These are phyloP conservation scores for Phymorhynchus buccinoides DNA, from an alignment of 1,140 invertebrate species.

Conservation along the genomic window DNA sequence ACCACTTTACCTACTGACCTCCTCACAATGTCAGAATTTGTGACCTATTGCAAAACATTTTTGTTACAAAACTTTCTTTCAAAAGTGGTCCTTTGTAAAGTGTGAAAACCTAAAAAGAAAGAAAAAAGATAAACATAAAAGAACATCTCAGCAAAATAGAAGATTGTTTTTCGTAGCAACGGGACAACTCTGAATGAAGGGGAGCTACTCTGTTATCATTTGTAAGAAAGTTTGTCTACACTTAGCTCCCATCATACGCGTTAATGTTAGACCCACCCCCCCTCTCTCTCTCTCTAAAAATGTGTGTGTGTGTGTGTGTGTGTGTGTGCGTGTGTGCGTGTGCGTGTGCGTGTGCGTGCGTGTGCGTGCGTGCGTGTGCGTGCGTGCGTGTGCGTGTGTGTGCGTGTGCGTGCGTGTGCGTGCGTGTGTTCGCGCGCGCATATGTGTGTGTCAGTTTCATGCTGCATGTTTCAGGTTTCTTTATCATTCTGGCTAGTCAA, in stretches of 20 bases:
- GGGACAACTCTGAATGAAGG: not conserved
- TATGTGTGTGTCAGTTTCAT: no score
- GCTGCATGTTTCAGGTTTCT: no score
- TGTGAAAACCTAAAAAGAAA: not conserved
- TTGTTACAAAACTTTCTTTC: not conserved
- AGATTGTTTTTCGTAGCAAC: constrained; percentile 15
- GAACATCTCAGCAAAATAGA: not conserved
- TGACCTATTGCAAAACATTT: not conserved
- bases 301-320: no score
- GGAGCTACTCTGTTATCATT: not conserved
- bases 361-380: not conserved
- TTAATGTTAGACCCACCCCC: no score
- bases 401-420: not conserved
- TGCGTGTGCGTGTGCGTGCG: not conserved
- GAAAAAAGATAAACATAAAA: not conserved
- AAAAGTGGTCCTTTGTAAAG: not conserved
- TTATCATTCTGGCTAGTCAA: no score
- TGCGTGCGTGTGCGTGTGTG: not conserved
- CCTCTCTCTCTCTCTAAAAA: no score
- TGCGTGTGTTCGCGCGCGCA: not conserved
- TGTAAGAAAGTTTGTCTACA: not conserved
- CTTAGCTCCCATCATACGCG: not conserved
- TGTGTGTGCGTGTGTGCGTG: not conserved
- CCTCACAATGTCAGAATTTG: not conserved
- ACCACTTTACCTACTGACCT: not conserved